Base-by-base conservation (phyloP, 2,888 invertebrate species). In the Drosophila anomelani region DNA sequence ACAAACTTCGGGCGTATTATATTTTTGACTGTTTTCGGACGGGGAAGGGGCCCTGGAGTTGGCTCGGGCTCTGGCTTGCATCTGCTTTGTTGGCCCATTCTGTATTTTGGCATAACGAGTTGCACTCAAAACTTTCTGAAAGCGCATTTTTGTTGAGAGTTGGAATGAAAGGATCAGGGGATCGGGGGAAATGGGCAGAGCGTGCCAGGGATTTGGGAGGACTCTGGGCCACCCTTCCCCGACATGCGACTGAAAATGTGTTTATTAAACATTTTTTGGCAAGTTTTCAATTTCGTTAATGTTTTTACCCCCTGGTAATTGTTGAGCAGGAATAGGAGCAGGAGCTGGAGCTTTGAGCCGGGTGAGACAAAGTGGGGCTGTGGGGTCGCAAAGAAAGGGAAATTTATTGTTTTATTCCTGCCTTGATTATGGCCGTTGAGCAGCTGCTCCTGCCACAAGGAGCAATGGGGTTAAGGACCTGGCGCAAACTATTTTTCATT, bases 401-500 rank as follows among this genome's bases (percentile, higher is more conserved):
- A 86, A 84, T 79, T 79, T 80, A 78, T 71, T 78, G 80, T 76
- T 82, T 77, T 80, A 69, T 75, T 82, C 72, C 64, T 43, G 59
- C 64, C 55, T 58, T 71, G 72, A 76, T 75, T 82, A 78, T 80
- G 63, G 44, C 39, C 38, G 47, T 12, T 47, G 36, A 56, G 32
- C 46, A 68, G 55, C 56, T 56, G 55, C 39, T 39, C n/a, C 29
- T 58, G 44, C 70, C 26, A n/a, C 38, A 63, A 26, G 58, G 62
- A 57, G 64, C 77, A 77, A 70, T 32, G 66, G 79, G 79, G 81
- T 86, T 77, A 86, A 86, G 70, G 71, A 83, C 75, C 81, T 86
- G 46, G 26, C 57, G 9, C 38, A 32, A 69, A 70, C 68, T 58
- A 95, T 96, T 63, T 95, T 95, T 91, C 93, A 80, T 39, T 49